A percentile compares a stretch with the other conserved stretches of the same genome.
These are phyloP conservation scores for Drosophila flavopinicola DNA, from an alignment of 2,888 invertebrate genomes.

Conservation along the genomic window DNA sequence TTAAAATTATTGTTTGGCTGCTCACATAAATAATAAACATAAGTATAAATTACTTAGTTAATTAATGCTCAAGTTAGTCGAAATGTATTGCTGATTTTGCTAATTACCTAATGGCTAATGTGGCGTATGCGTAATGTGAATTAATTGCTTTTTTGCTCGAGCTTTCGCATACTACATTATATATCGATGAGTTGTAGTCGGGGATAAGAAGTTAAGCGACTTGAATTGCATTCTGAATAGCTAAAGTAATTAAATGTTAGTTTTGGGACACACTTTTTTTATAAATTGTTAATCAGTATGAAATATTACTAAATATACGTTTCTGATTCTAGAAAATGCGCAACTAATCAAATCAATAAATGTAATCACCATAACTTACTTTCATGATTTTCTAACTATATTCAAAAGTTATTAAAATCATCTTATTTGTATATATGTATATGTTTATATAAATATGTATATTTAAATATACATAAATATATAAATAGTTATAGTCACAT, in stretches of 20 bases:
- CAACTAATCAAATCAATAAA: no score
- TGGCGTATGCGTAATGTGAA: conserved; percentile 51
- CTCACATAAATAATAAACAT: conserved; percentile 14
- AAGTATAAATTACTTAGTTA: conserved; percentile 45
- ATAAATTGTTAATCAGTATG: no score
- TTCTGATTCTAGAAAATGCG: no score
- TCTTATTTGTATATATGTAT: no score
- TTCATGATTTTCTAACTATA: no score
- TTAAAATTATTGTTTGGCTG: not conserved
- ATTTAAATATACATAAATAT: no score
- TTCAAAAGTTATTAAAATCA: no score
- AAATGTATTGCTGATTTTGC: conserved; percentile 48
- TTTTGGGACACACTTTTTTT: not conserved
- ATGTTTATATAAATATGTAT: no score
- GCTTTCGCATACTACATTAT: no score
- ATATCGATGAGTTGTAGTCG: conserved; percentile 1
- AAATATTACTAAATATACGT: no score
- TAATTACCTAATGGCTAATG: conserved; percentile 37
- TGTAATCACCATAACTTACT: no score
- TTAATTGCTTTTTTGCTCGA: conserved; percentile 15
- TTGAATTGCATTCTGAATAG: conserved; percentile 1
- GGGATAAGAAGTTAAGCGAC: conserved; percentile 16
- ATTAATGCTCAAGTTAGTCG: conserved; percentile 50
- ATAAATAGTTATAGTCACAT: not conserved
- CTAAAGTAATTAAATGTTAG: not conserved